These are phyloP conservation scores for Gonioctena quinquepunctata DNA, from an alignment of 1,140 invertebrate species.

Conservation along the genomic window DNA sequence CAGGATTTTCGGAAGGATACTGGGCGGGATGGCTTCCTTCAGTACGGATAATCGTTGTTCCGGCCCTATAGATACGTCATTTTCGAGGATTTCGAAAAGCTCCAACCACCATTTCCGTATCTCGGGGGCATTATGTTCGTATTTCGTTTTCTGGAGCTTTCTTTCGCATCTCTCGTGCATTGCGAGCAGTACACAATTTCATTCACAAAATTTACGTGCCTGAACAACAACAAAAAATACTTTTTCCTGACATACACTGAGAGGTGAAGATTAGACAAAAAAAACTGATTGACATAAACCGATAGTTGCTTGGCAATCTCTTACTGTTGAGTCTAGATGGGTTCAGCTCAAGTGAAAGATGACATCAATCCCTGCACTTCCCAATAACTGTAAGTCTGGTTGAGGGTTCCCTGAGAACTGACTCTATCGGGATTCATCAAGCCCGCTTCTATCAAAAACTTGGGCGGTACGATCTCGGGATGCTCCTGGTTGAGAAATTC, in stretches of 20 bases:
- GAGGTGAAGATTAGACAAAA: no score
- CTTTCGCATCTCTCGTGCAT: conserved; percentile 4
- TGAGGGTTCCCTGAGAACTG: no score
- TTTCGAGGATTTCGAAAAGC: conserved; percentile 8
- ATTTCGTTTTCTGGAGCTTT: background rate
- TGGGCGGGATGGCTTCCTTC: conserved; percentile 3
- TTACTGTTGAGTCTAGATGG: no score
- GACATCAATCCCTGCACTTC: no score
- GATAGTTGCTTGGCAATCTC: no score
- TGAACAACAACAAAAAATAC: no score
- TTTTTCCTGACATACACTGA: no score
- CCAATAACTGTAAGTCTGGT: no score
- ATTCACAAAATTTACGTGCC: no score
- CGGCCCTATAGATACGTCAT: background rate
- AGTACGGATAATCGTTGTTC: conserved; percentile 1
- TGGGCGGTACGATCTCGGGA: conserved; percentile 34
- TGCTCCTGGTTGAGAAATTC: conserved; percentile 29
- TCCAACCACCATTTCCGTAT: conserved; percentile 13
- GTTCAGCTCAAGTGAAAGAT: no score
- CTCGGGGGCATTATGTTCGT: background rate
- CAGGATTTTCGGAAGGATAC: background rate
- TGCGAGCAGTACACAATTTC: background rate
- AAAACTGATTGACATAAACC: no score
- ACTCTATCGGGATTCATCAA: no score
- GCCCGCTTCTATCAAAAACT: conserved; percentile 30